Conservation (phyloP, 2,888 invertebrate species). For the Orthosia cruda region DNA sequence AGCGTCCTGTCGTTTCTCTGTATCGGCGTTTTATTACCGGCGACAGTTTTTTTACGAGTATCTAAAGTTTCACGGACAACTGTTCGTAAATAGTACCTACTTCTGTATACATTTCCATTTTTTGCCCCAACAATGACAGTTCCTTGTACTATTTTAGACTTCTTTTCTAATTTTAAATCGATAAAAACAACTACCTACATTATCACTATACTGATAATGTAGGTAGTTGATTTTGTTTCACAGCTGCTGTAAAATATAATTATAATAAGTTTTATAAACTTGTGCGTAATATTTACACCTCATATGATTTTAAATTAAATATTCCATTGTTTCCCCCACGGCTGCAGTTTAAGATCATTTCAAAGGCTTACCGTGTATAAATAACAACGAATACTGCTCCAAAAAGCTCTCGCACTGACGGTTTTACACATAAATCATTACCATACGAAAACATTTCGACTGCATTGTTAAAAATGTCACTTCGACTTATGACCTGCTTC, state of each 20-base stretch:
- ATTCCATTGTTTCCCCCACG: constrained; percentile 82
- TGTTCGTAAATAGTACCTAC: constrained; percentile 74
- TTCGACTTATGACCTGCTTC: constrained; percentile 90
- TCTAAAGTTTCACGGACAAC: constrained; percentile 77
- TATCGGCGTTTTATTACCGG: constrained; percentile 77
- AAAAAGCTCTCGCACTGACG: constrained; percentile 84
- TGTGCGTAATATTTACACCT: constrained; percentile 50
- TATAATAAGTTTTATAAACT: constrained; percentile 11
- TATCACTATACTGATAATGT: constrained; percentile 10
- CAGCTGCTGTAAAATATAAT: constrained; percentile 15
- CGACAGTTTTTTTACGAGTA: constrained; percentile 79
- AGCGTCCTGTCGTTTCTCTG: constrained; percentile 74
- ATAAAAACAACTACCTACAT: constrained; percentile 25
- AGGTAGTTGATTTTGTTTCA: too few species aligned
- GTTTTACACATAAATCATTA: constrained; percentile 91
- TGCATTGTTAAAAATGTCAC: constrained; percentile 91
- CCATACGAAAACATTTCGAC: constrained; percentile 91
- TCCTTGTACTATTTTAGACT: constrained; percentile 65
- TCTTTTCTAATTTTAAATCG: constrained; percentile 53
- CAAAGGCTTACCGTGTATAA: constrained; percentile 82
- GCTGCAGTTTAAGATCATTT: constrained; percentile 78
- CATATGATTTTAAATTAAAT: constrained; percentile 74
- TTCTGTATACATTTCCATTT: constrained; percentile 72
- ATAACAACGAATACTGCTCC: constrained; percentile 83
- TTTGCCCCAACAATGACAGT: constrained; percentile 60